Base-by-base conservation (phyloP, 2,113 vertebrate genomes). In the Calidris pugnax region DNA sequence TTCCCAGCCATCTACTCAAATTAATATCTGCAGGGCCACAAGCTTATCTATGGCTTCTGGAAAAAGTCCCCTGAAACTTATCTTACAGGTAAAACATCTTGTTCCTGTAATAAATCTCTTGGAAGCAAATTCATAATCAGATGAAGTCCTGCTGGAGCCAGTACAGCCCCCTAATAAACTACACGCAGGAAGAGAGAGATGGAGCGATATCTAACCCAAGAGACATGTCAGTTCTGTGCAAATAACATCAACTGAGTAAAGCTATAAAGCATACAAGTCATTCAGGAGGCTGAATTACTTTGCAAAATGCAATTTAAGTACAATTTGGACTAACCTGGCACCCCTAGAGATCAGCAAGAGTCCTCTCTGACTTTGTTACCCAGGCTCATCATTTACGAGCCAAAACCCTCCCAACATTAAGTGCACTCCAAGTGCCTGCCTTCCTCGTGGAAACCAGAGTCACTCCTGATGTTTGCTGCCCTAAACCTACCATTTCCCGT, bases 371-470 rank as follows among this genome's bases (percentile, higher is more conserved):
- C 51, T 69, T 43, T 72, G 37, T 27, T 32, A 22, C 2, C 32
- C 67, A 50, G 33, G 50, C 28, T 57, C 35, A 60, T 11, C 20
- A 4, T 2, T 43, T 22, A 23, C 0, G 23, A 91, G 12, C 53
- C 45, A 17, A 33, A 88, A 22, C 19, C 53, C 16, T 83, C 78
- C 75, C 78, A 37, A 6, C 1, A 0, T 6, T 39, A 9, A 0
- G 1, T 1, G 8, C 1, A 0, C 21, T 32, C 55, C 45, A 16
- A 12, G 30, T 3, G 9, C 50, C 32, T 4, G 4, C 32, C 53
- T 47, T 14, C 60, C 69, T 64, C 45, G 66, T 73, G 81, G 53
- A 18, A 35, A 59, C 0, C 3, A 67, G 21, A 28, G 19, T 5
- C 45, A 26, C 4, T 6, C 37, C 11, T 4, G 2, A 32, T 28